These are phyloP conservation scores for Silurus lanzhouensis DNA, from an alignment of 2,797 vertebrate species.

Conservation along the genomic window DNA sequence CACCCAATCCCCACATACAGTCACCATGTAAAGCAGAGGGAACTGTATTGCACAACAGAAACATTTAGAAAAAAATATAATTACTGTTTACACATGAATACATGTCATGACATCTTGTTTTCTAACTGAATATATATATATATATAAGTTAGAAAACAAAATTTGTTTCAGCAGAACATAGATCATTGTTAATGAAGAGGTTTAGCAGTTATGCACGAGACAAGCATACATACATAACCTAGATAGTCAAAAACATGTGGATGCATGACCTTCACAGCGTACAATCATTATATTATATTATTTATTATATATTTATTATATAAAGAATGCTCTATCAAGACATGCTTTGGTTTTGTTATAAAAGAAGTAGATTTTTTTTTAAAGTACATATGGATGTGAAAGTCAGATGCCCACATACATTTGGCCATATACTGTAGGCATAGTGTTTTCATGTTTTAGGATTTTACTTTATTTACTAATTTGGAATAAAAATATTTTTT, in stretches of 20 bases:
- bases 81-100: neutral
- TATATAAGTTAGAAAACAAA: neutral
- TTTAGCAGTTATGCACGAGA: neutral
- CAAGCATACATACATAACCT: neutral
- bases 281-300: no score
- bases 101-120: neutral
- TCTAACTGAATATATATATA: no score
- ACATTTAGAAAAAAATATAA: neutral
- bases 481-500: neutral
- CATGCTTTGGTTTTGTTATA: neutral
- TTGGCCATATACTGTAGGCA: neutral
- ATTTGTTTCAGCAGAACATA: neutral
- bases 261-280: neutral
- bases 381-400: neutral
- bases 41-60: neutral
- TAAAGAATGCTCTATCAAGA: neutral
- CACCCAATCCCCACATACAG: neutral
- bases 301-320: neutral
- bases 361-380: neutral
- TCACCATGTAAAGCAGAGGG: neutral
- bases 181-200: neutral
- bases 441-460: neutral
- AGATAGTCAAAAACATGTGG: neutral
- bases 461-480: no score
- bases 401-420: neutral